These are phyloP conservation scores for Halictus ligatus DNA, from an alignment of 2,888 invertebrate species.

Conservation along the genomic window DNA sequence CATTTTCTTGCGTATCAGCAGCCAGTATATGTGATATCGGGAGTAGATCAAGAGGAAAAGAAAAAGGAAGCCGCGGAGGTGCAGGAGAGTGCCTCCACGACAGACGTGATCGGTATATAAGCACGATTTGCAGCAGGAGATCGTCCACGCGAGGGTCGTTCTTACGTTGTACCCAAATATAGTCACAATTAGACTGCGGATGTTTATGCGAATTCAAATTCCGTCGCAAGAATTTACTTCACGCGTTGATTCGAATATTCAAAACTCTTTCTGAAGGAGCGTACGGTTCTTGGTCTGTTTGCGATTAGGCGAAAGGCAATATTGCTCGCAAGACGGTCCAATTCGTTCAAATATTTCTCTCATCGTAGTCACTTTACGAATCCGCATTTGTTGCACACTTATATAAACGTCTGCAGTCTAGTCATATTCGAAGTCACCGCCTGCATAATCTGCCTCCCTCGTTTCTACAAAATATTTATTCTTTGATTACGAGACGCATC, in stretches of 20 bases:
- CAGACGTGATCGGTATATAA: constrained; percentile 56
- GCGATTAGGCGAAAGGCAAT: not conserved
- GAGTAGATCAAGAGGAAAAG: constrained; percentile 87
- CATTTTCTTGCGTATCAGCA: constrained; percentile 87
- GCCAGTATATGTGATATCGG: constrained; percentile 89
- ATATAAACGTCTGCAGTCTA: constrained; percentile 38
- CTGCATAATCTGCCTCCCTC: constrained; percentile 47
- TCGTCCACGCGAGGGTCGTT: constrained; percentile 12
- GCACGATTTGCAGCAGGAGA: constrained; percentile 15
- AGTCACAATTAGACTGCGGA: constrained; percentile 21
- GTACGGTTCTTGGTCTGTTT: not conserved
- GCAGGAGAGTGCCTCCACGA: constrained; percentile 45
- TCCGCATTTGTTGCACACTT: not conserved
- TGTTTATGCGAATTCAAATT: not conserved
- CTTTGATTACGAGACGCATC: constrained; percentile 50
- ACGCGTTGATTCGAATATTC: not conserved
- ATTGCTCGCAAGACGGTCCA: not conserved
- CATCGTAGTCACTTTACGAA: not conserved
- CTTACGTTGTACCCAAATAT: constrained; percentile 10
- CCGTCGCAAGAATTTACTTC: not conserved
- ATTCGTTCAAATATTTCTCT: constrained; percentile 2
- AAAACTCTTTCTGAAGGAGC: not conserved
- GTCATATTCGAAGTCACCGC: constrained; percentile 45
- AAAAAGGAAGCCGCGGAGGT: constrained; percentile 64
- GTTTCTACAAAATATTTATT: constrained; percentile 66